Evolutionary conservation across 2,888 invertebrate species (phyloP).

Genomic region (Celastrina argiolus): DNA sequence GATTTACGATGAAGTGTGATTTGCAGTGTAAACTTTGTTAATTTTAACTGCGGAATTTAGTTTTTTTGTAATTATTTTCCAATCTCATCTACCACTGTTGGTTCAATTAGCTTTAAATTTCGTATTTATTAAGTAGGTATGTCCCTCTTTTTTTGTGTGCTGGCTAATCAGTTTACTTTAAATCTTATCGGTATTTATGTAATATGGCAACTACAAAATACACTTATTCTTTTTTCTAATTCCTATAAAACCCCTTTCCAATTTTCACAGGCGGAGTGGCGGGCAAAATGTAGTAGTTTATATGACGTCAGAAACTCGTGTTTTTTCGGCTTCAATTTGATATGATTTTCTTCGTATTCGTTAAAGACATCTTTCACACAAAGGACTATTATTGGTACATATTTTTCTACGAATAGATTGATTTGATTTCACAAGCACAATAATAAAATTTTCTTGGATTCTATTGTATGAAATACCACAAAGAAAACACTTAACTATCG

Average conservation of each 20-base stretch:
- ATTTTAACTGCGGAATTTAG: not conserved
- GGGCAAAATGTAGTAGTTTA: too few relatives aligned
- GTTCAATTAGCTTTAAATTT: too few relatives aligned
- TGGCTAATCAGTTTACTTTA: too few relatives aligned
- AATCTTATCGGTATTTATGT: too few relatives aligned
- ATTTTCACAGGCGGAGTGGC: not conserved
- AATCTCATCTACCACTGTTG: too few relatives aligned
- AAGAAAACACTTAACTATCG: not conserved
- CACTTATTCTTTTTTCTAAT: too few relatives aligned
- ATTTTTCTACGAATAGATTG: not conserved
- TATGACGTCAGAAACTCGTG: too few relatives aligned
- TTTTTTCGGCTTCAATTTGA: not conserved
- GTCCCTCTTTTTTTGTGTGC: too few relatives aligned
- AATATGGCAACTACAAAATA: too few relatives aligned
- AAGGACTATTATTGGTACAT: constrained; percentile 3
- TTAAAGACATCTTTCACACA: not conserved
- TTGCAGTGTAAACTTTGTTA: not conserved
- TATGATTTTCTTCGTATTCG: not conserved
- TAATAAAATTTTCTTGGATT: not conserved
- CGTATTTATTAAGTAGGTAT: too few relatives aligned
- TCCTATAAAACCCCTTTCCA: too few relatives aligned
- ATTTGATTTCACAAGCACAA: not conserved
- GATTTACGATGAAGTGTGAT: constrained; percentile 4
- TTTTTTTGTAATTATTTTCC: not conserved
- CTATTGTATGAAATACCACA: not conserved